These are phyloP conservation scores for Tautogolabrus adspersus DNA, from an alignment of 2,113 vertebrate genomes.

Conservation along the genomic window DNA sequence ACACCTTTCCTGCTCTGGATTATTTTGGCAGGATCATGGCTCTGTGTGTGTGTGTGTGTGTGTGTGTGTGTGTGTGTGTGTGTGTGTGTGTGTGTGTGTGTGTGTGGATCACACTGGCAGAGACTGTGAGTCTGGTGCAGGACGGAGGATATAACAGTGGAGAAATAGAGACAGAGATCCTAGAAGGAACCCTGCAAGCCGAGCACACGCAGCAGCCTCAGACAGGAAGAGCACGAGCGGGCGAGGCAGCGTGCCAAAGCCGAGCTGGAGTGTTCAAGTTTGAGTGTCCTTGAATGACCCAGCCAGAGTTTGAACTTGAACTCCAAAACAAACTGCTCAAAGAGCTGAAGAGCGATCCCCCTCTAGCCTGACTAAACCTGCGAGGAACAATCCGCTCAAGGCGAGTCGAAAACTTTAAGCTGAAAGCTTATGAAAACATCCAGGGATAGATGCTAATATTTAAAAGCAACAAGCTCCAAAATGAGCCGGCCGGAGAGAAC, in stretches of 20 bases:
- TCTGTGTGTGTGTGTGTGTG: not conserved
- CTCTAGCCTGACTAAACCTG: not conserved
- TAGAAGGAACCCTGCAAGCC: constrained; percentile 26
- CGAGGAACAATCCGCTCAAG: not conserved
- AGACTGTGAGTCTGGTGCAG: not conserved
- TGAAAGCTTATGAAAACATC: not conserved
- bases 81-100: no score
- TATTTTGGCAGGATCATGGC: not conserved
- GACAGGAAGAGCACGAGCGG: constrained; percentile 38
- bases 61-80: no score
- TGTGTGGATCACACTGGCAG: not conserved
- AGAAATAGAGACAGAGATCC: not conserved
- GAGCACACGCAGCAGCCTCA: constrained; percentile 12
- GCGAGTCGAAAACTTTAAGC: not conserved
- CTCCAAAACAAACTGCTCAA: constrained; percentile 17
- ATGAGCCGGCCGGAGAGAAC: not conserved
- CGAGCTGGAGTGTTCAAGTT: constrained; percentile 44
- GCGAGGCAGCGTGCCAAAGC: constrained; percentile 37
- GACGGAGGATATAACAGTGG: not conserved
- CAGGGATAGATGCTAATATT: not conserved
- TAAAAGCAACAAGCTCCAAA: not conserved
- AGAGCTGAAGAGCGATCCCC: not conserved
- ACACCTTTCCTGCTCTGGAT: not conserved
- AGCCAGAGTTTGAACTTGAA: constrained; percentile 38
- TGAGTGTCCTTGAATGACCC: constrained; percentile 51